Evolutionary conservation across 2,888 invertebrate species (phyloP).

Genomic region (Clostera curtula): DNA sequence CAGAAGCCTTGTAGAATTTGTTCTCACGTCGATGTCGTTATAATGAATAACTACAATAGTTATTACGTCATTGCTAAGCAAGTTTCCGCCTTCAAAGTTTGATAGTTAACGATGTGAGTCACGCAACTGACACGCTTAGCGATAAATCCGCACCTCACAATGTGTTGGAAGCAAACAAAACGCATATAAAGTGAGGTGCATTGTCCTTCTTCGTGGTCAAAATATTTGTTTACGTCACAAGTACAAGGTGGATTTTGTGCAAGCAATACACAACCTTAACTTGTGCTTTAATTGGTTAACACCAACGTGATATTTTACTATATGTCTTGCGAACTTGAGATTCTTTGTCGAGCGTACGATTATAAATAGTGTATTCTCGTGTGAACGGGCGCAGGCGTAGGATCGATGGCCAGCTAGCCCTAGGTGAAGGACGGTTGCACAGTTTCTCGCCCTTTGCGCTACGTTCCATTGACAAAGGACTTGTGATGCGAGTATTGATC

Average conservation of each 20-base stretch:
- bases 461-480: conserved; percentile 35
- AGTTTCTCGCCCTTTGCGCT: conserved; percentile 46
- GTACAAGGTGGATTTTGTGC: conserved; percentile 7
- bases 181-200: conserved; percentile 28
- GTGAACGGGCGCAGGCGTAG: conserved; percentile 46
- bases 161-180: conserved; percentile 28
- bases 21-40: conserved; percentile 68
- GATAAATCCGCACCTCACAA: conserved; percentile 45
- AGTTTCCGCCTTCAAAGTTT: conserved; percentile 70
- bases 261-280: too few relatives aligned
- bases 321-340: too few relatives aligned
- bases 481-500: too few relatives aligned
- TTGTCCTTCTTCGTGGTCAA: conserved; percentile 33
- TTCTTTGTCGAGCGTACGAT: conserved; percentile 43
- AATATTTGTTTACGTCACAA: conserved; percentile 14
- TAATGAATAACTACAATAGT: conserved; percentile 68
- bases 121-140: conserved; percentile 57
- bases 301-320: too few relatives aligned
- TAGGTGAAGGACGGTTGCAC: conserved; percentile 65
- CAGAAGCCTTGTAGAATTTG: conserved; percentile 49
- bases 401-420: conserved; percentile 61
- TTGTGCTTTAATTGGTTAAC: too few relatives aligned
- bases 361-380: conserved; percentile 67
- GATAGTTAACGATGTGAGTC: conserved; percentile 66
- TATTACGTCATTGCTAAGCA: conserved; percentile 68